A percentile compares a stretch with the other conserved stretches of the same genome.
These are phyloP conservation scores for Galemys pyrenaicus DNA, from an alignment of 2,113 vertebrate genomes.

Conservation along the genomic window DNA sequence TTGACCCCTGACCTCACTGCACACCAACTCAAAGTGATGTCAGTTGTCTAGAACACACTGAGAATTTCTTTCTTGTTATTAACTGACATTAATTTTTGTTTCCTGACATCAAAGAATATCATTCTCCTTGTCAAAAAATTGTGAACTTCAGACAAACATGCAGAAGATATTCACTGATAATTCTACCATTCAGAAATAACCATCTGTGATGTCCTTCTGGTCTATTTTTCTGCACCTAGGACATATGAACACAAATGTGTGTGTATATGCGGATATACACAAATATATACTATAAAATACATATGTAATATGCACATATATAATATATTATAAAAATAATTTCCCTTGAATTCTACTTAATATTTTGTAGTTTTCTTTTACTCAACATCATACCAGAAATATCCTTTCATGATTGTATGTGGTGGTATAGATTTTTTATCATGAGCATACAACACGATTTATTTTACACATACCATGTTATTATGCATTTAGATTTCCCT, in stretches of 20 bases:
- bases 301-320: not conserved
- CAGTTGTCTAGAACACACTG: not conserved
- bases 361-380: slow-evolving; percentile 18
- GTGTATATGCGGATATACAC: not conserved
- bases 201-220: not conserved
- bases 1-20: not conserved
- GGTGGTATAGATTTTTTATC: not conserved
- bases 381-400: not conserved
- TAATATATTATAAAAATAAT: not conserved
- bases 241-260: not conserved
- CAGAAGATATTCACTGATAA: not conserved
- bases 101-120: not conserved
- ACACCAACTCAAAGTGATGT: not conserved
- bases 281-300: not conserved
- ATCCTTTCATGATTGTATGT: not conserved
- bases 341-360: not conserved
- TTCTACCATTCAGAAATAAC: slow-evolving; percentile 2
- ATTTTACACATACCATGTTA: not conserved
- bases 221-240: not conserved
- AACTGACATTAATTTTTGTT: slow-evolving; percentile 8
- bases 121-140: not conserved
- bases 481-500: not conserved
- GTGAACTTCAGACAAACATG: not conserved
- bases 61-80: not conserved
- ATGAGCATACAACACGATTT: not conserved